These are phyloP conservation scores for Periophthalmus modestus DNA, from an alignment of 2,113 vertebrate genomes.

Conservation along the genomic window DNA sequence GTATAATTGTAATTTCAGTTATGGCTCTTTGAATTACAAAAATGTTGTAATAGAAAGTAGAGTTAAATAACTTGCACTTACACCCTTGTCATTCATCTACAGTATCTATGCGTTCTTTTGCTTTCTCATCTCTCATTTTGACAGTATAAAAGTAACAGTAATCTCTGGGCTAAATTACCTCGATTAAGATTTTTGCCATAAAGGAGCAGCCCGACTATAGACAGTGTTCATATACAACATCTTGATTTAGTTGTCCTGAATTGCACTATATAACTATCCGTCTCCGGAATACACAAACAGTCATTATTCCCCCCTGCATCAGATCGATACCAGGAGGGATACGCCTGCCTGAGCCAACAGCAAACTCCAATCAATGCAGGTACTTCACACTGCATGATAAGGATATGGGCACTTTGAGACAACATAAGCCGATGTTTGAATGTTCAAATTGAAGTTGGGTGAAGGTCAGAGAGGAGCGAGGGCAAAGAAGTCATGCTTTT, in stretches of 20 bases:
- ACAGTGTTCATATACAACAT: neutral
- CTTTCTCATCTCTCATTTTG: no score
- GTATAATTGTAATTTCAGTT: no score
- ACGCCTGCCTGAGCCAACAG: neutral
- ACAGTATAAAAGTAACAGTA: no score
- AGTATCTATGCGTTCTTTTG: no score
- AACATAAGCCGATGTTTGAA: neutral
- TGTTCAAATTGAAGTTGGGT: neutral
- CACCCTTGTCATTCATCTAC: no score
- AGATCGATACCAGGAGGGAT: neutral
- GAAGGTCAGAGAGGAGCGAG: neutral
- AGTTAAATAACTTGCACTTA: no score
- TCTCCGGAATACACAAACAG: neutral
- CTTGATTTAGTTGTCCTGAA: neutral
- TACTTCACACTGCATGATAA: neutral
- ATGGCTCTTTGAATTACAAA: no score
- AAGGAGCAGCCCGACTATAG: neutral
- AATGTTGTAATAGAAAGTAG: no score
- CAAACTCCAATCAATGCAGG: constrained; percentile 3
- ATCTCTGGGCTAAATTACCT: no score
- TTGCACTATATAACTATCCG: neutral
- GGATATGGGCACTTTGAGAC: constrained; percentile 1
- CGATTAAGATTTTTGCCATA: no score
- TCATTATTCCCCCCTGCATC: constrained; percentile 1
- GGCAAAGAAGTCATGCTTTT: neutral